phyloP scores from a whole-genome alignment of 1,140 invertebrate species.

The Anastatus disparis region DNA sequence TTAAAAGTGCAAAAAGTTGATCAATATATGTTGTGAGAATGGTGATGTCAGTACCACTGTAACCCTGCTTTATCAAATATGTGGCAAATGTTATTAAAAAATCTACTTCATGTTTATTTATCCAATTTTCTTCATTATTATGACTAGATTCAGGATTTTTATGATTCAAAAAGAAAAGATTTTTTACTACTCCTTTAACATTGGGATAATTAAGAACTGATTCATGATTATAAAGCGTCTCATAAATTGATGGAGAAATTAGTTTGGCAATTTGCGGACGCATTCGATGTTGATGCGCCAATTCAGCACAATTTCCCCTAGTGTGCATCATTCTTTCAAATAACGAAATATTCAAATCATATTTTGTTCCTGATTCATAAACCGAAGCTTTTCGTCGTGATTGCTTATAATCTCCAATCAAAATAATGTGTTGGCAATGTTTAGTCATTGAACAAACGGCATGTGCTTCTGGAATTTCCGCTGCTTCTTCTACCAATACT shows the following conservation, averaged over 20 bases:
- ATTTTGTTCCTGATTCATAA: conserved; percentile 2
- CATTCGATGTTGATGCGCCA: conserved; percentile 12
- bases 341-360: conserved; percentile 22
- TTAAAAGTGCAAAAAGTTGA: no score
- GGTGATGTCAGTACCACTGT: not conserved
- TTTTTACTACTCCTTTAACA: conserved; percentile 1
- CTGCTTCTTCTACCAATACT: no score
- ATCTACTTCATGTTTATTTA: not conserved
- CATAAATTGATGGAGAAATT: conserved; percentile 4
- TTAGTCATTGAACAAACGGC: not conserved
- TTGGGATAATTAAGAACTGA: not conserved
- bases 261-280: conserved; percentile 5
- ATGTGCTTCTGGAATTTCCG: not conserved
- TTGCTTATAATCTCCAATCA: conserved; percentile 10
- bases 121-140: conserved; percentile 2
- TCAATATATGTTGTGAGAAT: conserved; percentile 1
- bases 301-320: no score
- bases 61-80: conserved; percentile 1
- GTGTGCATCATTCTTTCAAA: no score
- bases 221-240: conserved; percentile 1
- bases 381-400: not conserved
- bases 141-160: not conserved
- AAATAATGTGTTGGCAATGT: not conserved
- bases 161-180: conserved; percentile 11
- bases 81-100: conserved; percentile 2